phyloP scores from a whole-genome alignment of 2,113 vertebrate species.

The Semicossyphus pulcher region DNA sequence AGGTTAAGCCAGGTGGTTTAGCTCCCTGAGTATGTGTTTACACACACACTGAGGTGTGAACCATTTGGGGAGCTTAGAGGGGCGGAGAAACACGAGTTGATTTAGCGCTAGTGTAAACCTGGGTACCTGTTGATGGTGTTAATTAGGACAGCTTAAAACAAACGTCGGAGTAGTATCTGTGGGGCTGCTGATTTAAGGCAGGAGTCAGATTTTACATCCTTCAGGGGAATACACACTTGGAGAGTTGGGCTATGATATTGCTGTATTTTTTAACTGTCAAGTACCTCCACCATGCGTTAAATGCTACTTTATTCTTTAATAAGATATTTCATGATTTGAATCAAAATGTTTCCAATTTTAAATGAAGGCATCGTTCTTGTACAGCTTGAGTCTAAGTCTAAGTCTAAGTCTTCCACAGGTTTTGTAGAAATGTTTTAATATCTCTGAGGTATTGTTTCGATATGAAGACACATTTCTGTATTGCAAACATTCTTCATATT shows the following conservation, averaged over 20 bases:
- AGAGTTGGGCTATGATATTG: not conserved
- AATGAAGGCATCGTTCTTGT: not conserved
- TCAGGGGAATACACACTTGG: not conserved
- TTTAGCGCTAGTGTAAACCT: constrained; percentile 70
- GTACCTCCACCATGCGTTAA: not conserved
- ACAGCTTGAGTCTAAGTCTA: no score
- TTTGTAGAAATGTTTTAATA: not conserved
- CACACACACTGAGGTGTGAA: constrained; percentile 79
- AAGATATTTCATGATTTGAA: no score
- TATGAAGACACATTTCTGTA: no score
- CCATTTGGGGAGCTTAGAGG: constrained; percentile 69
- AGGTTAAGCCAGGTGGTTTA: constrained; percentile 78
- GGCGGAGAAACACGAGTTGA: constrained; percentile 72
- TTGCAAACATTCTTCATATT: no score
- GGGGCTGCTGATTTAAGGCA: constrained; percentile 8
- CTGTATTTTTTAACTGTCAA: not conserved
- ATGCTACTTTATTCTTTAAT: not conserved
- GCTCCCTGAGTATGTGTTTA: constrained; percentile 73
- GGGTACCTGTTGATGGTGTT: constrained; percentile 65
- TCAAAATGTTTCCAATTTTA: not conserved
- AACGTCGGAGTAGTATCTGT: constrained; percentile 42
- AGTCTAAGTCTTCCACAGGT: no score
- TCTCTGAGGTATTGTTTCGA: not conserved
- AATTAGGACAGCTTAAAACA: constrained; percentile 64
- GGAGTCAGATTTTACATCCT: constrained; percentile 11